A percentile compares a stretch with the other conserved stretches of the same genome.
Evolutionary conservation across 2,113 vertebrate genomes (phyloP).

Genomic region (Prunella fulvescens): DNA sequence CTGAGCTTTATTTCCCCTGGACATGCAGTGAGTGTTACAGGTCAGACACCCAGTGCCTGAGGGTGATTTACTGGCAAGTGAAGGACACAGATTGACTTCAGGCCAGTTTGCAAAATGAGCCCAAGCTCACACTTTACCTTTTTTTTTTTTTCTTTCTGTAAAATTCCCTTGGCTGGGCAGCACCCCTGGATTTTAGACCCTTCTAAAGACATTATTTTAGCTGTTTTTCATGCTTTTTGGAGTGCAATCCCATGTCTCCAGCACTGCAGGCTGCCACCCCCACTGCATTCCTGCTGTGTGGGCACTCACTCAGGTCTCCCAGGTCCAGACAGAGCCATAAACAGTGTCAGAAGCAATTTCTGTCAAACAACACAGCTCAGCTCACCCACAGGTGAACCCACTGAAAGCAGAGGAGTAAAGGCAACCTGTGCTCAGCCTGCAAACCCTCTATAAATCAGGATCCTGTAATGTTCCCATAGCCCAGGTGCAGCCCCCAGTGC

Average conservation of each 20-base stretch:
- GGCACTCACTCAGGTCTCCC: neutral
- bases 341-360: neutral
- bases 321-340: neutral
- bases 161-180: neutral
- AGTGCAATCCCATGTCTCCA: neutral
- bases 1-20: neutral
- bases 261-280: neutral
- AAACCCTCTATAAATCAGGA: neutral
- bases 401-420: neutral
- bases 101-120: neutral
- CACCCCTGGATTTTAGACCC: neutral
- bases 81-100: neutral
- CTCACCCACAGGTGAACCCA: neutral
- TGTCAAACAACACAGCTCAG: neutral
- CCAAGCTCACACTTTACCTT: neutral
- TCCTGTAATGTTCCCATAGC: neutral
- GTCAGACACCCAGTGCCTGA: neutral
- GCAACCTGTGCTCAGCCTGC: neutral
- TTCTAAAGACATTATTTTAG: neutral
- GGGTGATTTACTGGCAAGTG: fast-evolving
- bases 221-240: neutral
- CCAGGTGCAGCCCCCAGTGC: neutral
- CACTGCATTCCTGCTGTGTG: neutral
- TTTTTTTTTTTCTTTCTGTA: neutral
- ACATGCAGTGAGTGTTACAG: neutral